These are phyloP conservation scores for Chauna torquata DNA, from an alignment of 2,113 vertebrate species.

Conservation along the genomic window DNA sequence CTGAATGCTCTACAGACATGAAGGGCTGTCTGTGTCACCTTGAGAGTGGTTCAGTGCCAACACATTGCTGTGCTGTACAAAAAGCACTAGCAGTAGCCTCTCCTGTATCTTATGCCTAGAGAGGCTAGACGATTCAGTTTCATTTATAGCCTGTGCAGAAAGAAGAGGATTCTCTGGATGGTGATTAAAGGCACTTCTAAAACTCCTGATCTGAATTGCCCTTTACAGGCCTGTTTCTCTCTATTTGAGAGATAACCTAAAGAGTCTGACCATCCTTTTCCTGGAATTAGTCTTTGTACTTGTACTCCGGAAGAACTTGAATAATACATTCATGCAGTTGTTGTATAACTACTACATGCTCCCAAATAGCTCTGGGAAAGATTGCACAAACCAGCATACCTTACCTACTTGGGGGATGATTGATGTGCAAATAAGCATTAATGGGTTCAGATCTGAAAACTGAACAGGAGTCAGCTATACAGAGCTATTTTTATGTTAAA, in stretches of 20 bases:
- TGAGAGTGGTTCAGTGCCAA: conserved; percentile 29
- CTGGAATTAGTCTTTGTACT: not conserved
- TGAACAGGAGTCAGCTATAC: not conserved
- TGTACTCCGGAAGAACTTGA: not conserved
- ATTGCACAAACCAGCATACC: not conserved
- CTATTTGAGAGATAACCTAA: not conserved
- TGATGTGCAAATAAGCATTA: not conserved
- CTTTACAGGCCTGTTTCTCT: not conserved
- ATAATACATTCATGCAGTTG: not conserved
- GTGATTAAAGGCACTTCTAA: conserved; percentile 14
- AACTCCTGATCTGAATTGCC: not conserved
- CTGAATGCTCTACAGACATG: conserved; percentile 51
- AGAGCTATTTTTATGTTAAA: not conserved
- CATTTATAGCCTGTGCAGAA: not conserved
- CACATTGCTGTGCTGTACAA: not conserved
- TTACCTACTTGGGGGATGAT: not conserved
- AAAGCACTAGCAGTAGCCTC: not conserved
- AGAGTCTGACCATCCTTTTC: not conserved
- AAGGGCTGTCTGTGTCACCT: conserved; percentile 64
- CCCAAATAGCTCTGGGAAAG: not conserved
- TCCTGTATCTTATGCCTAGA: not conserved
- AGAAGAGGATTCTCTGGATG: conserved; percentile 6
- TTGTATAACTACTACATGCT: not conserved
- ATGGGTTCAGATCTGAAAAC: not conserved
- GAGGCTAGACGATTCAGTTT: not conserved